A percentile compares a stretch with the other conserved stretches of the same genome.
Evolutionary conservation across 2,888 invertebrate genomes (phyloP).

Genomic region (Lasioglossum pauxillum): DNA sequence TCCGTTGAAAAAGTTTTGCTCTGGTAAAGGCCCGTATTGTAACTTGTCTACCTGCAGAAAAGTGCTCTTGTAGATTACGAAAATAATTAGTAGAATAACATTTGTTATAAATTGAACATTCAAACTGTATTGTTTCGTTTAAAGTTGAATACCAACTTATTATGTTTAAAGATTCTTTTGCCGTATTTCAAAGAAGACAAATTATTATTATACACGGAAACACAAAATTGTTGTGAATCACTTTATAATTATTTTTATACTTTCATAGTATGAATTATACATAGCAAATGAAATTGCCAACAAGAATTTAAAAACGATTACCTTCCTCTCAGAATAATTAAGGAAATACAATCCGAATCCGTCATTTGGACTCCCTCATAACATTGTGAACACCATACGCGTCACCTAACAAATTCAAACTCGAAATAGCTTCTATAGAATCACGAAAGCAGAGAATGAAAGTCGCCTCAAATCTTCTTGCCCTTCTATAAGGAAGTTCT

Average conservation of each 20-base stretch:
- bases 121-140: neutral
- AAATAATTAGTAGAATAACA: conserved; percentile 45
- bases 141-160: neutral
- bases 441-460: neutral
- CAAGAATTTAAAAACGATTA: neutral
- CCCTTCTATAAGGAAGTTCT: neutral
- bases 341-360: neutral
- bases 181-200: neutral
- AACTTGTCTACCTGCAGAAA: conserved; percentile 24
- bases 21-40: conserved; percentile 24
- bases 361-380: neutral
- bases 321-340: neutral
- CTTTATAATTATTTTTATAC: neutral
- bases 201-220: neutral
- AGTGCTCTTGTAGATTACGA: conserved; percentile 22
- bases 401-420: neutral
- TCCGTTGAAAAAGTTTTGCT: neutral
- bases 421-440: neutral
- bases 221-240: neutral
- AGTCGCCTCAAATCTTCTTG: neutral
- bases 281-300: neutral
- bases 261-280: too few relatives aligned
- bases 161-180: neutral
- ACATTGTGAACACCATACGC: neutral
- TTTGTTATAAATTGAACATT: conserved; percentile 35